Evolutionary conservation across 2,888 invertebrate genomes (phyloP).

Genomic region (Dolichomitus sp.): DNA sequence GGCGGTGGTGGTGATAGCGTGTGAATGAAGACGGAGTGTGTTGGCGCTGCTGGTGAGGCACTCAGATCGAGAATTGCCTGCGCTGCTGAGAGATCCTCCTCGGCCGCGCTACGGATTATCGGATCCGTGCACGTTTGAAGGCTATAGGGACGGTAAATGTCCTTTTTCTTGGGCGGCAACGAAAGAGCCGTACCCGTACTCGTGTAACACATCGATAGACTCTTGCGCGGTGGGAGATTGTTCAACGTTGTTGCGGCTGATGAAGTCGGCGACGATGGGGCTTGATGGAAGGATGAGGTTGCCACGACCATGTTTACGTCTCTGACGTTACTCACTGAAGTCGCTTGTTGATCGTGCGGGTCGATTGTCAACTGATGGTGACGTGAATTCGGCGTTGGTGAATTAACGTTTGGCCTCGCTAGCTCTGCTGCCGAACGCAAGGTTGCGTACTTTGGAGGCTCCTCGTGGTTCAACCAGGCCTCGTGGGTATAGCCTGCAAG

Average conservation of each 20-base stretch:
- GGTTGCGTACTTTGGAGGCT: conserved; percentile 88
- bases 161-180: conserved; percentile 96
- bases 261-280: conserved; percentile 73
- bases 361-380: conserved; percentile 59
- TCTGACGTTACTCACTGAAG: conserved; percentile 16
- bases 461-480: conserved; percentile 84
- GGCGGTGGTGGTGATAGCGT: conserved; percentile 88
- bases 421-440: conserved; percentile 87
- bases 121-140: conserved; percentile 85
- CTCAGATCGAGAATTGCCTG: conserved; percentile 96
- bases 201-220: conserved; percentile 94
- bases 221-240: conserved; percentile 87
- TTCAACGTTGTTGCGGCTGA: conserved; percentile 71
- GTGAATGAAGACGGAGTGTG: conserved; percentile 83
- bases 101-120: conserved; percentile 89
- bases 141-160: conserved; percentile 96
- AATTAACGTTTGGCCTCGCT: conserved; percentile 79
- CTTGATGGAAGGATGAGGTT: conserved; percentile 70
- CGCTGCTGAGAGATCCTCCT: conserved; percentile 95
- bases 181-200: conserved; percentile 94
- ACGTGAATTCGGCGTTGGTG: conserved; percentile 72
- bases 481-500: conserved; percentile 83
- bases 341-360: conserved; percentile 37
- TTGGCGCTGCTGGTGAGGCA: conserved; percentile 91
- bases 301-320: conserved; percentile 81